phyloP scores from a whole-genome alignment of 2,888 invertebrate genomes.

The Tineola bisselliella region DNA sequence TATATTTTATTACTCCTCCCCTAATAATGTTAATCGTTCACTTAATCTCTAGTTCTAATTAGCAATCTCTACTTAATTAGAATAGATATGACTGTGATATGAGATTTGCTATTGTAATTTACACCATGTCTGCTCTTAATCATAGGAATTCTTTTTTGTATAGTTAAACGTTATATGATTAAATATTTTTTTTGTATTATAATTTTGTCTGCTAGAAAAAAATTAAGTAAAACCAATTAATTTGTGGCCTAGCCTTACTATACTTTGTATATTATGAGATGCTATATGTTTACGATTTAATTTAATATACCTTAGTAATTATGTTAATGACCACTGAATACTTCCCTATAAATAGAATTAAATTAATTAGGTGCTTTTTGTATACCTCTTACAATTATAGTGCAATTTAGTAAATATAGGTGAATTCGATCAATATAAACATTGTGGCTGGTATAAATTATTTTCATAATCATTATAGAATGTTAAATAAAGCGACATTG shows the following conservation, averaged over 20 bases:
- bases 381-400: conserved; percentile 25
- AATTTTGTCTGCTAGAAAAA: too few species aligned
- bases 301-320: background rate
- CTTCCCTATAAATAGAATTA: background rate
- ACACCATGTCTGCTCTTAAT: background rate
- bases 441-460: conserved; percentile 34
- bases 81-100: conserved; percentile 7
- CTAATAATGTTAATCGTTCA: too few species aligned
- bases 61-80: conserved; percentile 5
- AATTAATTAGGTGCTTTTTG: conserved; percentile 38
- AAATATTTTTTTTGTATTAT: background rate
- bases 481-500: background rate
- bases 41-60: background rate
- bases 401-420: conserved; percentile 16
- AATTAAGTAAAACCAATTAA: too few species aligned
- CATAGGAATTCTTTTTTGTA: background rate
- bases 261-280: background rate
- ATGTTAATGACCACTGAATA: background rate
- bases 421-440: conserved; percentile 19
- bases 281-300: too few species aligned
- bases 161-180: background rate
- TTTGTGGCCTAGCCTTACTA: too few species aligned
- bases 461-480: conserved; percentile 20
- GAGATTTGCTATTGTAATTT: background rate
- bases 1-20: too few species aligned